Evolutionary conservation across 2,113 vertebrate genomes (phyloP).

Genomic region (Regulus satrapa): DNA sequence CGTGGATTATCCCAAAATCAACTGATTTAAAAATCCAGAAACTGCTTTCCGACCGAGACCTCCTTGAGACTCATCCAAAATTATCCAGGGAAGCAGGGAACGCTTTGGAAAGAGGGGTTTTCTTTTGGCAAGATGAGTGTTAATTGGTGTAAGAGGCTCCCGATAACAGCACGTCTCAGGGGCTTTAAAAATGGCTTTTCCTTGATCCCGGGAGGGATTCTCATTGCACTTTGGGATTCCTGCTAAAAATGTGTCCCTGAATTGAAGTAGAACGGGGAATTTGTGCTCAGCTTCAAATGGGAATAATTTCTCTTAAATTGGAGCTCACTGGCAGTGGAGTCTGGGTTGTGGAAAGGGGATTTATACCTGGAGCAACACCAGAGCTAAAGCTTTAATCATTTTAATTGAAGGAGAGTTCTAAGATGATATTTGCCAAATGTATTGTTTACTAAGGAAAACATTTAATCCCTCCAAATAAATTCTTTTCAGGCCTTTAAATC

Average conservation of each 20-base stretch:
- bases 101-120: accelerated
- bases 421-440: background rate
- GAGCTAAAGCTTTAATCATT: background rate
- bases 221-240: background rate
- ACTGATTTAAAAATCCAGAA: background rate
- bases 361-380: background rate
- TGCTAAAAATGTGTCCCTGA: background rate
- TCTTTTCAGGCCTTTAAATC: background rate
- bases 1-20: background rate
- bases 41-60: background rate
- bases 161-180: accelerated
- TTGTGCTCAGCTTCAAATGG: background rate
- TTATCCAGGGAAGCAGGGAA: accelerated
- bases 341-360: background rate
- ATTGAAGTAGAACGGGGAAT: background rate
- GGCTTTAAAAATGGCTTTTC: background rate
- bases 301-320: background rate
- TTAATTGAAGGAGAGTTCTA: background rate
- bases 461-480: background rate
- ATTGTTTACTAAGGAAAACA: background rate
- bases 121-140: background rate
- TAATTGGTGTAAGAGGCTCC: background rate
- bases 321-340: background rate
- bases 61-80: background rate
- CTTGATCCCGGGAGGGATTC: background rate